Base-by-base conservation (phyloP, 1,140 invertebrate genomes). In the Tenebrio molitor region DNA sequence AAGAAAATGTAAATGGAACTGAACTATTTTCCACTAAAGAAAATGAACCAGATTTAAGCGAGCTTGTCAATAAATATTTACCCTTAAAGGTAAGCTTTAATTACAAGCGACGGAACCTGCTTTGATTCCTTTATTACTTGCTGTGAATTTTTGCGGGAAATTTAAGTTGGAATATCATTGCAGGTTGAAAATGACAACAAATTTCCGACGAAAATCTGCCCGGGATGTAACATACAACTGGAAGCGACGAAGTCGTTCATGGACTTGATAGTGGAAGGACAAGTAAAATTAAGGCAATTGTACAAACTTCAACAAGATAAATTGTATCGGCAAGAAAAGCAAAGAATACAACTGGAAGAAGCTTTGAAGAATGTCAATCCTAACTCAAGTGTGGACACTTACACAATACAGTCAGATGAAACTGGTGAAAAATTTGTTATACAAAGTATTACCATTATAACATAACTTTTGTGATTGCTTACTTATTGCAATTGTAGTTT, bases 241-340 rank as follows among this genome's bases (percentile, higher is more conserved):
- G 90, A 92, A 78, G 86, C 90, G 8, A 91, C 90, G 19, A 87
- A 89, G 44, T 88, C 90, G 77, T 92, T 92, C 84, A 87, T 92
- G 76, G 88, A 91, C 64, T 81, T 91, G 5, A 85, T 92, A 73
- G 86, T 91, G 33, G 86, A 87, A 77, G 91, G 91, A 4, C 91
- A 92, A 79, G 85, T 74, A 10, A 88, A 87, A 76, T 83, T 89
- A 67, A 81, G 87, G 50, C 83, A 84, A 42, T 78, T 89, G 73
- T 86, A 83, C 77, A 85, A 85, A 74, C 73, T 82, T 44, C 84
- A 89, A 63, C 76, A 80, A 71, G 74, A 79, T 16, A 74, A 71
- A 7, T 33, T 77, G n/a, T 25, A 71, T 15, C 73, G 74, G 68
- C 76, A 80, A 71, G 76, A 79, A 65, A 77, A 79, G 67, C 75